These are phyloP conservation scores for Pavo muticus DNA, from an alignment of 2,113 vertebrate genomes.

Conservation along the genomic window DNA sequence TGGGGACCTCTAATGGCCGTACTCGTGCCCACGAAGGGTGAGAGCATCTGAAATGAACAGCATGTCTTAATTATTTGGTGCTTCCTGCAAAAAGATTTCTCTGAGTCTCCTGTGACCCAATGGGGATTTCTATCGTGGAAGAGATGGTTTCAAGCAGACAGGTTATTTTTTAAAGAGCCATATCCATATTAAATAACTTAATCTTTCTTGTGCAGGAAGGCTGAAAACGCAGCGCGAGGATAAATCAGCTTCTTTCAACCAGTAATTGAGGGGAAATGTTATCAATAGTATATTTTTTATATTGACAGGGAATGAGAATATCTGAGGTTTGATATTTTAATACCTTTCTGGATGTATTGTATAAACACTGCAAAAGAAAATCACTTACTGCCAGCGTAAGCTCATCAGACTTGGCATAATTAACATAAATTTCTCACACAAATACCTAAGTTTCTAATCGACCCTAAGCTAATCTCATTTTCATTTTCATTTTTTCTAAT, in stretches of 20 bases:
- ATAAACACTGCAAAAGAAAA: constrained; percentile 40
- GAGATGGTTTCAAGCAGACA: constrained; percentile 38
- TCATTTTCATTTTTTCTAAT: background rate
- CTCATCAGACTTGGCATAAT: constrained; percentile 64
- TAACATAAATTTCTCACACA: constrained; percentile 65
- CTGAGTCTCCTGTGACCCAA: constrained; percentile 19
- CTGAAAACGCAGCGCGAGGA: constrained; percentile 39
- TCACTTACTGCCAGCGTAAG: constrained; percentile 64
- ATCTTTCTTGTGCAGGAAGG: constrained; percentile 50
- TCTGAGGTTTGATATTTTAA: constrained; percentile 57
- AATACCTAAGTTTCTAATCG: constrained; percentile 65
- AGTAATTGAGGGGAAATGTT: constrained; percentile 68
- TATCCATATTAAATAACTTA: constrained; percentile 62
- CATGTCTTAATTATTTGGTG: constrained; percentile 38
- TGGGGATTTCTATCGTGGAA: constrained; percentile 29
- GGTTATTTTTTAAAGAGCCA: constrained; percentile 38
- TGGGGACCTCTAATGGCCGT: background rate
- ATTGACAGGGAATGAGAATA: constrained; percentile 61
- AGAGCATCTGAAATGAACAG: constrained; percentile 8
- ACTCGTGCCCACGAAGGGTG: background rate
- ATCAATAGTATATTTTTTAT: constrained; percentile 60
- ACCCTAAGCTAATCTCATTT: constrained; percentile 50
- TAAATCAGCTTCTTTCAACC: constrained; percentile 59
- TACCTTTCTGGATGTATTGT: constrained; percentile 64
- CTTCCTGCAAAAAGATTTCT: constrained; percentile 12